A percentile compares a stretch with the other conserved stretches of the same genome.
These are phyloP conservation scores for Anadara kagoshimensis DNA, from an alignment of 1,140 invertebrate species.

Conservation along the genomic window DNA sequence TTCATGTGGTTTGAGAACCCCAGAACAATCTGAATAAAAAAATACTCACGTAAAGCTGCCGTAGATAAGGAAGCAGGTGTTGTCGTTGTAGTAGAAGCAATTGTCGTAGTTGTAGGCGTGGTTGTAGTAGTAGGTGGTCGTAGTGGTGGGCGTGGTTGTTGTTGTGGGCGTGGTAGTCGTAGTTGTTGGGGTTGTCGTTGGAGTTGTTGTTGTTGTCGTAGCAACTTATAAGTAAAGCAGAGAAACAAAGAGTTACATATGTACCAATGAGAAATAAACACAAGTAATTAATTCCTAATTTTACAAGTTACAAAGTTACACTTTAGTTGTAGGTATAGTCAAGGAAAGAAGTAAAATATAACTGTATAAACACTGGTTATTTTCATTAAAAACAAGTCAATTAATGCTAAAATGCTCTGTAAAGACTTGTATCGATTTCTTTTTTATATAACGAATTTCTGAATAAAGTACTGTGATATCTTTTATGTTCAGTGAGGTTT, in stretches of 20 bases:
- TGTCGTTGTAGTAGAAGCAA: not conserved
- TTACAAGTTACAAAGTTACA: too few species aligned
- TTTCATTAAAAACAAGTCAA: too few species aligned
- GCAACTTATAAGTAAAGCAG: not conserved
- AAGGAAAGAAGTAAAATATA: too few species aligned
- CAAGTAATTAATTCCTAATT: too few species aligned
- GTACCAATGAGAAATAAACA: too few species aligned
- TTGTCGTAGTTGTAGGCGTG: not conserved
- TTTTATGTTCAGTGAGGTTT: too few species aligned
- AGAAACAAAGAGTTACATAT: not conserved
- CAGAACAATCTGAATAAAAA: not conserved
- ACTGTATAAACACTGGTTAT: too few species aligned
- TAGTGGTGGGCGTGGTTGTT: not conserved
- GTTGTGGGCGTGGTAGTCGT: not conserved
- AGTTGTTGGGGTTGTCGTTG: not conserved
- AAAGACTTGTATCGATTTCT: too few species aligned
- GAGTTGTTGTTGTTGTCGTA: conserved; percentile 10
- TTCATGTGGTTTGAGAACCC: not conserved
- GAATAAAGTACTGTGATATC: too few species aligned
- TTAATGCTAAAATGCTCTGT: too few species aligned
- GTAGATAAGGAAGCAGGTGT: not conserved
- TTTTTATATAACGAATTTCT: too few species aligned
- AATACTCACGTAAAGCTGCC: not conserved
- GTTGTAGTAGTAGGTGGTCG: not conserved
- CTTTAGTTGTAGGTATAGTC: too few species aligned